A percentile compares a stretch with the other conserved stretches of the same genome.
Conservation (phyloP, 2,113 vertebrate species). For the Alethe diademata region DNA sequence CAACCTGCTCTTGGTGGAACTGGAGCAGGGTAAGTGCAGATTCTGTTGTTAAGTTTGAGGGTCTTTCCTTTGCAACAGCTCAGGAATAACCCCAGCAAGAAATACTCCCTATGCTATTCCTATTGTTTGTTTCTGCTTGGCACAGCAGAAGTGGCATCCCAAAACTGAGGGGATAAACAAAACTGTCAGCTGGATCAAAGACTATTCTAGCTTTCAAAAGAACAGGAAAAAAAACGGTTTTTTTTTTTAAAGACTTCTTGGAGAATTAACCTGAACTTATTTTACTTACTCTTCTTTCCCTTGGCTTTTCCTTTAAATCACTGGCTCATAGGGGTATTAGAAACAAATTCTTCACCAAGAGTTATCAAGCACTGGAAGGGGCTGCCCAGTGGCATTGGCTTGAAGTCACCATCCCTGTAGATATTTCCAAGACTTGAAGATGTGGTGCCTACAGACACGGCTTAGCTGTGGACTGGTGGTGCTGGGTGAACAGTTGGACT, state of each 20-base stretch:
- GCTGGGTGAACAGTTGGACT: background rate
- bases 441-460: background rate
- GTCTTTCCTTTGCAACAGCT: background rate
- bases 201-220: background rate
- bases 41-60: background rate
- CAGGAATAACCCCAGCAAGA: background rate
- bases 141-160: background rate
- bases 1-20: fast-evolving
- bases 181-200: background rate
- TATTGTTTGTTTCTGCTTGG: background rate
- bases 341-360: background rate
- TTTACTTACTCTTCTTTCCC: background rate
- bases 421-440: background rate
- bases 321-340: background rate
- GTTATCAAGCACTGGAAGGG: background rate
- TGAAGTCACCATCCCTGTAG: background rate
- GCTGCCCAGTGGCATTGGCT: background rate
- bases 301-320: background rate
- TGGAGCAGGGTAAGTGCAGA: fast-evolving
- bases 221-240: background rate
- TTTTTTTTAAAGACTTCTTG: background rate
- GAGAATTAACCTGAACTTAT: background rate
- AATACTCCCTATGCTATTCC: background rate
- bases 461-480: background rate
- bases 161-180: background rate